Conservation (phyloP, 2,113 vertebrate genomes). For the Lontra canadensis region DNA sequence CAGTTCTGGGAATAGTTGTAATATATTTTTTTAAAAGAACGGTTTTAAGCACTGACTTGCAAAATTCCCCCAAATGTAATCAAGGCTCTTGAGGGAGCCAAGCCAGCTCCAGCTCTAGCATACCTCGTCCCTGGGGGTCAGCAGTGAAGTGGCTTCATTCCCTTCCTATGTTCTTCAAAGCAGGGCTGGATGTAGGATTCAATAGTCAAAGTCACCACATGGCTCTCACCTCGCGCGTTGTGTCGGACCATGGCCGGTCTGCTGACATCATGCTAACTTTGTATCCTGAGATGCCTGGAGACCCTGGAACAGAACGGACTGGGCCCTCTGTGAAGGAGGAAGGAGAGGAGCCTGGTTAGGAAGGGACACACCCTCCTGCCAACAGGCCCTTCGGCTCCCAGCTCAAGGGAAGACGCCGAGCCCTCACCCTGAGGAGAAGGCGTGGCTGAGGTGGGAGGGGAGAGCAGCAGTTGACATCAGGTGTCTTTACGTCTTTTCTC, state of each 20-base stretch:
- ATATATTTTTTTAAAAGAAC: background rate
- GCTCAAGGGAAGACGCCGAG: background rate
- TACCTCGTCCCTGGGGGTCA: background rate
- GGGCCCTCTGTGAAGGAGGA: background rate
- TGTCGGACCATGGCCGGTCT: background rate
- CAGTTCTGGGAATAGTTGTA: background rate
- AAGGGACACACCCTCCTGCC: background rate
- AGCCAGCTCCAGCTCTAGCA: background rate
- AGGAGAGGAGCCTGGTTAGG: background rate
- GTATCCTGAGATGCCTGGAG: background rate
- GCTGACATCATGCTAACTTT: background rate
- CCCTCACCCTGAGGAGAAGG: background rate
- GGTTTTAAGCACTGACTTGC: background rate
- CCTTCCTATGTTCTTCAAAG: background rate
- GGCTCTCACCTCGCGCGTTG: background rate
- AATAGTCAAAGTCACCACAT: background rate
- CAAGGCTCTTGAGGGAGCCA: background rate
- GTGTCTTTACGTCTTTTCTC: background rate
- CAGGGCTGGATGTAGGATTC: background rate
- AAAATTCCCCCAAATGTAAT: background rate
- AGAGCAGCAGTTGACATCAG: background rate
- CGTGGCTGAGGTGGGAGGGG: rapidly evolving
- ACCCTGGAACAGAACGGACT: background rate
- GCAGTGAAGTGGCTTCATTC: background rate
- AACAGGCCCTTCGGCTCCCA: background rate